A percentile compares a stretch with the other conserved stretches of the same genome.
phyloP scores from a whole-genome alignment of 1,140 invertebrate species.

The Elysia chlorotica region DNA sequence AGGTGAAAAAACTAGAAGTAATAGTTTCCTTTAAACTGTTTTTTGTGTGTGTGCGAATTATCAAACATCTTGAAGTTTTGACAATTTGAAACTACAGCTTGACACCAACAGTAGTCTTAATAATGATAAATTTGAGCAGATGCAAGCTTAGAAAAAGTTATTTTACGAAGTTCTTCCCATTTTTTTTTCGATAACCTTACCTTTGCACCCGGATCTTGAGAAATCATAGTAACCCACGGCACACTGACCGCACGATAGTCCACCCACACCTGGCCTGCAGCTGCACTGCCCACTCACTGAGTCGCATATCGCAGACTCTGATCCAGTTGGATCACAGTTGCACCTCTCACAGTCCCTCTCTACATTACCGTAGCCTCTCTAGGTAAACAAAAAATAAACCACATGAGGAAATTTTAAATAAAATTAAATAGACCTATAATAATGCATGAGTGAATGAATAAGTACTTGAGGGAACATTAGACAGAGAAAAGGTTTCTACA shows the following conservation, averaged over 20 bases:
- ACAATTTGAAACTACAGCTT: not conserved
- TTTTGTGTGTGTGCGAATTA: too few relatives aligned
- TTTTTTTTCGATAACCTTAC: too few relatives aligned
- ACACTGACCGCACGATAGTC: conserved; percentile 80
- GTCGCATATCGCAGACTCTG: conserved; percentile 74
- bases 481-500: too few relatives aligned
- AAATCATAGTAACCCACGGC: conserved; percentile 82
- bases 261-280: conserved; percentile 83
- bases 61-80: too few relatives aligned
- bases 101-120: not conserved
- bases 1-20: too few relatives aligned
- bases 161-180: too few relatives aligned
- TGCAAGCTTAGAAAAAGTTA: too few relatives aligned
- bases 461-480: too few relatives aligned
- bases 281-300: conserved; percentile 77
- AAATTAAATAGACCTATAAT: too few relatives aligned
- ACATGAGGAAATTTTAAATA: not conserved
- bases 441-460: too few relatives aligned
- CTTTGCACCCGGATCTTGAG: conserved; percentile 74
- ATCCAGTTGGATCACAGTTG: conserved; percentile 79
- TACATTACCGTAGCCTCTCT: conserved; percentile 17
- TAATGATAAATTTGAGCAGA: too few relatives aligned
- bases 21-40: too few relatives aligned
- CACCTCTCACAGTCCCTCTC: conserved; percentile 66
- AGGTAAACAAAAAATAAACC: not conserved